Conservation (phyloP, 2,113 vertebrate genomes). For the Chroicocephalus ridibundus region DNA sequence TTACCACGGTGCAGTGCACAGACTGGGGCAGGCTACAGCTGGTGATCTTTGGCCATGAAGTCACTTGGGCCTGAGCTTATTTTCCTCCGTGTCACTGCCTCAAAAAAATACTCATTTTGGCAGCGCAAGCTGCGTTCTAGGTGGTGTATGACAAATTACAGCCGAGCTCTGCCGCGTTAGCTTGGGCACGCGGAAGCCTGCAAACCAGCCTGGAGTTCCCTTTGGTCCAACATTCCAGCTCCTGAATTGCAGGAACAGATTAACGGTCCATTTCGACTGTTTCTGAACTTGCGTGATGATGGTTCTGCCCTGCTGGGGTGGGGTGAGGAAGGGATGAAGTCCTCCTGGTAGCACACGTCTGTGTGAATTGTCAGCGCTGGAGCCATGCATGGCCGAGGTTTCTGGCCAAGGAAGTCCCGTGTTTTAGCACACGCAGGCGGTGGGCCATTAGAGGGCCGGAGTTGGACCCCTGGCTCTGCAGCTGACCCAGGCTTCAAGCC, state of each 20-base stretch:
- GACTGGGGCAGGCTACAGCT: background rate
- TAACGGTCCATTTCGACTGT: background rate
- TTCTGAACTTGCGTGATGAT: background rate
- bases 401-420: background rate
- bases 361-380: fast-evolving
- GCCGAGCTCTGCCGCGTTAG: background rate
- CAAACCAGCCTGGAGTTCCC: background rate
- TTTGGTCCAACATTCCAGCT: background rate
- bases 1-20: background rate
- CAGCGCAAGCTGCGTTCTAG: background rate
- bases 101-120: background rate
- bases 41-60: background rate
- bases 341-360: background rate
- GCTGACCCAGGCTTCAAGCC: background rate
- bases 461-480: background rate
- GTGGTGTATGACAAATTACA: background rate
- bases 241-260: background rate
- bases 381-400: background rate
- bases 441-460: background rate
- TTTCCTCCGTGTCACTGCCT: background rate
- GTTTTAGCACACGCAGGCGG: fast-evolving
- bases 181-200: background rate
- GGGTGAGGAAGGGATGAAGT: background rate
- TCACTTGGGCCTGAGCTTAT: background rate
- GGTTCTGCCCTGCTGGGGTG: background rate